These are phyloP conservation scores for roundworm (Caenorhabditis elegans) DNA, from an alignment of 1,140 invertebrate genomes.

Conservation along the genomic window DNA sequence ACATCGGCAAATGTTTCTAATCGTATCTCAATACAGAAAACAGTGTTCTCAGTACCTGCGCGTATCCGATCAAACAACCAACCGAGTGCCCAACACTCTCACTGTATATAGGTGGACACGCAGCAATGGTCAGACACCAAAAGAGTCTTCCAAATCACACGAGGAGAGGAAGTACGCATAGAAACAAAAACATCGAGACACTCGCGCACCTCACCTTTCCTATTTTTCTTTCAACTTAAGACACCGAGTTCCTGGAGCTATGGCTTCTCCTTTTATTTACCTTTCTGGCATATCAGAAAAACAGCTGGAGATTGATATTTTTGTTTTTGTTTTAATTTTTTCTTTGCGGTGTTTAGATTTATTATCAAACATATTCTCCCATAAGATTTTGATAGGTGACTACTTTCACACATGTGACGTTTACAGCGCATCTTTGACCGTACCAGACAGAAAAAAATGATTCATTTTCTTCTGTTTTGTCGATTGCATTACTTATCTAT, in stretches of 20 bases:
- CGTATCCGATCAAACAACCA: conserved; percentile 24
- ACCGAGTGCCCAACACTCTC: not conserved
- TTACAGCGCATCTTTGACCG: not conserved
- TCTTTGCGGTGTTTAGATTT: too few relatives aligned
- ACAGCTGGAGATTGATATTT: too few relatives aligned
- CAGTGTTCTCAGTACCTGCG: not conserved
- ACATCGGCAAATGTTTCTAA: too few relatives aligned
- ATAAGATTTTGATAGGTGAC: too few relatives aligned
- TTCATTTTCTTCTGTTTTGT: not conserved
- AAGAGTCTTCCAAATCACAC: conserved; percentile 27
- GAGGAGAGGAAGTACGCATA: not conserved
- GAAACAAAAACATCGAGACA: conserved; percentile 13
- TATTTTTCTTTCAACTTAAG: conserved; percentile 3
- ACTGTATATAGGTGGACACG: not conserved
- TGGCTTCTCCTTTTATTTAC: not conserved
- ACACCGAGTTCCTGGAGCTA: not conserved
- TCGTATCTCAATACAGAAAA: too few relatives aligned
- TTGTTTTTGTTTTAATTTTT: too few relatives aligned
- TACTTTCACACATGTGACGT: too few relatives aligned
- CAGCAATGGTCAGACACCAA: conserved; percentile 23
- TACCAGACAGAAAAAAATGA: not conserved
- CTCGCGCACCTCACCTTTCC: not conserved
- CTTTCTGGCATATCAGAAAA: not conserved
- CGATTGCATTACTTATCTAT: too few relatives aligned
- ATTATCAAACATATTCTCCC: too few relatives aligned